Evolutionary conservation across 1,140 invertebrate species (phyloP).

Genomic region (Diabrotica virgifera): DNA sequence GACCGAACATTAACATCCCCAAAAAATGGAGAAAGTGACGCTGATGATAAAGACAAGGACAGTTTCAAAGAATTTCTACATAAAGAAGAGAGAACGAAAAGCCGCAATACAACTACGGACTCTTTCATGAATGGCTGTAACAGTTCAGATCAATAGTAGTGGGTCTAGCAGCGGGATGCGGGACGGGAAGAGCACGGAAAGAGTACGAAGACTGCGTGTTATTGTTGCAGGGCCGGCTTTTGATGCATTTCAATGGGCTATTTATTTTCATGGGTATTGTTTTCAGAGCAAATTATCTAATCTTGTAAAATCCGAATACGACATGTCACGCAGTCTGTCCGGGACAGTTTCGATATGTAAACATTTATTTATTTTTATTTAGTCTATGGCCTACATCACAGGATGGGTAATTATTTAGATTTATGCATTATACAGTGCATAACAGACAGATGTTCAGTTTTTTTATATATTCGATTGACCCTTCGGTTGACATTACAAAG

Average conservation of each 20-base stretch:
- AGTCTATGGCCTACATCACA: too few relatives aligned
- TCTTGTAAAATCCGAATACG: too few relatives aligned
- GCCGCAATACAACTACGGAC: conserved; percentile 31
- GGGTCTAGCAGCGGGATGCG: conserved; percentile 19
- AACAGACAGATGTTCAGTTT: too few relatives aligned
- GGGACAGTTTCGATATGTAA: too few relatives aligned
- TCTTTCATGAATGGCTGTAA: conserved; percentile 32
- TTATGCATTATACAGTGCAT: too few relatives aligned
- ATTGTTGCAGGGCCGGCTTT: conserved; percentile 21
- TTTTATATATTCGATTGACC: too few relatives aligned
- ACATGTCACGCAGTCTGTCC: too few relatives aligned
- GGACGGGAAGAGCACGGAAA: not conserved
- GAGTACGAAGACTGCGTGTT: conserved; percentile 20
- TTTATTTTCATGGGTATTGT: not conserved
- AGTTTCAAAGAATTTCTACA: not conserved
- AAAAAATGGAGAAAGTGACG: not conserved
- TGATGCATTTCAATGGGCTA: not conserved
- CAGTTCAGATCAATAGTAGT: conserved; percentile 32
- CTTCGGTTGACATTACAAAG: too few relatives aligned
- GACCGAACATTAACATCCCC: too few relatives aligned
- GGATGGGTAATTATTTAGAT: too few relatives aligned
- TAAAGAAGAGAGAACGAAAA: conserved; percentile 24
- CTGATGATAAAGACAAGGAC: not conserved
- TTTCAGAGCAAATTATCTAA: not conserved
- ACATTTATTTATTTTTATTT: too few relatives aligned